phyloP scores from a whole-genome alignment of 92 coral and sea anemone species.

The Bergia sp. region DNA sequence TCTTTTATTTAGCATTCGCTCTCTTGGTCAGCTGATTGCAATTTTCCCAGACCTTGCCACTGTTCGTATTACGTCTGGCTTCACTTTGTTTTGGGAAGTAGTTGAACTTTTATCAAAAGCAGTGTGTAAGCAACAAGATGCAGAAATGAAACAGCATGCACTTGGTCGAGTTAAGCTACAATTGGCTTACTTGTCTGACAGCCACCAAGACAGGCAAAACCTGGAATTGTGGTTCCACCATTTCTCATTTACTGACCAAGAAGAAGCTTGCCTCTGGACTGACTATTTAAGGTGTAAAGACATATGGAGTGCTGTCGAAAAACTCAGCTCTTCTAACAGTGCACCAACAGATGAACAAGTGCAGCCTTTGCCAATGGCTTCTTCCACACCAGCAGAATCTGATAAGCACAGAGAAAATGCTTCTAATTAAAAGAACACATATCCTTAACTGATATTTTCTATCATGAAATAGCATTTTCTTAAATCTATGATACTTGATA shows the following conservation, averaged over 20 bases:
- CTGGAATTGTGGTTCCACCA: slow-evolving; percentile 32
- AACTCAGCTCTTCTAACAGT: not conserved
- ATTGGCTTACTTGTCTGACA: slow-evolving; percentile 14
- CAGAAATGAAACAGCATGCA: slow-evolving; percentile 16
- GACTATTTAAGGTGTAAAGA: slow-evolving; percentile 17
- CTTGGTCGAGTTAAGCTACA: slow-evolving; percentile 32
- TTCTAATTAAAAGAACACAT: not conserved
- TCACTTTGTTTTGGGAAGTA: slow-evolving; percentile 15
- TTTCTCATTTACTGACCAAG: not conserved
- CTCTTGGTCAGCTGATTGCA: slow-evolving; percentile 9
- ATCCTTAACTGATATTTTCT: not conserved
- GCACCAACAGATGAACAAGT: slow-evolving; percentile 5
- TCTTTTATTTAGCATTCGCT: not conserved
- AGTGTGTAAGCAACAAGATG: slow-evolving; percentile 18
- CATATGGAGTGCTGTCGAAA: slow-evolving; percentile 21
- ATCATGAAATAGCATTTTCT: not conserved
- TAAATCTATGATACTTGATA: slow-evolving; percentile 11
- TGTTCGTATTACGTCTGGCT: slow-evolving; percentile 8
- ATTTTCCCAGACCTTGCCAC: slow-evolving; percentile 14
- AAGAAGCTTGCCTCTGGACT: slow-evolving; percentile 27
- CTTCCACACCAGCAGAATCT: slow-evolving; percentile 18
- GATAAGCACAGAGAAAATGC: not conserved
- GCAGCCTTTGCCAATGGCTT: slow-evolving; percentile 2
- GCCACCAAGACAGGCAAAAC: slow-evolving; percentile 14
- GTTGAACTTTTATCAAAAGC: slow-evolving; percentile 3